phyloP scores from a whole-genome alignment of 1,140 invertebrate species.

The Drosophila baimaii region DNA sequence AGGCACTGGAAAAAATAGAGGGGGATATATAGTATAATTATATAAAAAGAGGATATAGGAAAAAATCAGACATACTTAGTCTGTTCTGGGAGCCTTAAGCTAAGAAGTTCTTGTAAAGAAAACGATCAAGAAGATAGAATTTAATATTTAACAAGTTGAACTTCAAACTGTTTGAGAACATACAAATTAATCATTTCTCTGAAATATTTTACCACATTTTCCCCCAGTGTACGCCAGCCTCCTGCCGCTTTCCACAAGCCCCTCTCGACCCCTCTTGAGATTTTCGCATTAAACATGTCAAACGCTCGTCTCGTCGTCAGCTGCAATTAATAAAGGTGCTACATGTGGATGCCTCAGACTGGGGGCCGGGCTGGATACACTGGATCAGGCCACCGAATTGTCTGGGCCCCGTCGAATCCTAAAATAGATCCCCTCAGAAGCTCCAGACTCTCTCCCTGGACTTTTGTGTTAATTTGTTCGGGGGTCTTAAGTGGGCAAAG shows the following conservation, averaged over 20 bases:
- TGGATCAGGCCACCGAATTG: constrained; percentile 46
- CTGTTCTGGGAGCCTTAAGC: neutral
- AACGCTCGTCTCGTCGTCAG: constrained; percentile 77
- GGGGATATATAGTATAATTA: neutral
- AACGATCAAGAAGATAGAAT: too few species aligned
- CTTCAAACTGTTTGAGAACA: too few species aligned
- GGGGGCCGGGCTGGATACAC: constrained; percentile 2
- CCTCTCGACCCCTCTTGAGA: constrained; percentile 6
- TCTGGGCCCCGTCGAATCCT: constrained; percentile 31
- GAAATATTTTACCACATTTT: neutral
- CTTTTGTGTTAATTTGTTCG: constrained; percentile 63
- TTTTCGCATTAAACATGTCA: constrained; percentile 83
- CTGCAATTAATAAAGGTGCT: constrained; percentile 82
- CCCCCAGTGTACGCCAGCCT: constrained; percentile 5
- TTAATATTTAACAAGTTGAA: too few species aligned
- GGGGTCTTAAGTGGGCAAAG: constrained; percentile 23
- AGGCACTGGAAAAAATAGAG: constrained; percentile 6
- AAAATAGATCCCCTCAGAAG: constrained; percentile 58
- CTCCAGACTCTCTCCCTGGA: neutral
- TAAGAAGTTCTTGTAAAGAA: neutral
- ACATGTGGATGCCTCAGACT: constrained; percentile 61
- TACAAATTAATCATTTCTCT: too few species aligned
- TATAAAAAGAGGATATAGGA: too few species aligned
- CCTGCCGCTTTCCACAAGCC: neutral
- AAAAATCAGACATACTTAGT: too few species aligned